These are phyloP conservation scores for Brachyptera risi DNA, from an alignment of 2,888 invertebrate species.

Conservation along the genomic window DNA sequence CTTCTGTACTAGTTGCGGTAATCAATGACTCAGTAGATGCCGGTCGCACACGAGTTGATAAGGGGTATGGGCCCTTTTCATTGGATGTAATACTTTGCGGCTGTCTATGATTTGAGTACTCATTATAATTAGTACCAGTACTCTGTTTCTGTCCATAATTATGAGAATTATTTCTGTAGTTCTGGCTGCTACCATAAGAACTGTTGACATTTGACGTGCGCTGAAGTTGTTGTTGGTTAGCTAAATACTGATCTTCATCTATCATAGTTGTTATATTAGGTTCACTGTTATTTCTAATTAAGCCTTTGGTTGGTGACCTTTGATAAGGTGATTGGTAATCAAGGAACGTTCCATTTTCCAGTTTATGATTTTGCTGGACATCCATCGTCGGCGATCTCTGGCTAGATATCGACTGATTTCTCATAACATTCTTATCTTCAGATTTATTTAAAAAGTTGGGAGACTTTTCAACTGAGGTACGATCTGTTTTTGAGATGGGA, in stretches of 20 bases:
- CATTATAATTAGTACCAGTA: not conserved
- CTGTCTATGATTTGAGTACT: not conserved
- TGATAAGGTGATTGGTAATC: no score
- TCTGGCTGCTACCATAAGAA: not conserved
- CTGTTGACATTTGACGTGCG: not conserved
- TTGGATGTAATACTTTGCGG: not conserved
- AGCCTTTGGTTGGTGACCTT: not conserved
- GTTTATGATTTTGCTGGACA: not conserved
- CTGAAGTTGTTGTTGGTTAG: constrained; percentile 20
- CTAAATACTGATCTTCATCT: constrained; percentile 23
- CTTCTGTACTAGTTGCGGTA: constrained; percentile 30
- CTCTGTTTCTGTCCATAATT: not conserved
- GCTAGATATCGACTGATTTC: not conserved
- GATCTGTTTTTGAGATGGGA: constrained; percentile 3
- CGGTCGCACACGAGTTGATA: constrained; percentile 25
- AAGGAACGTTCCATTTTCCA: constrained; percentile 2
- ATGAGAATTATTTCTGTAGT: not conserved
- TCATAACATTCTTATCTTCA: not conserved
- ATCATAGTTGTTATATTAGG: constrained; percentile 30
- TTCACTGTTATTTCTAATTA: constrained; percentile 27
- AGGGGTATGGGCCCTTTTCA: not conserved
- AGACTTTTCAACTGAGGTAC: not conserved
- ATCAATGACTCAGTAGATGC: constrained; percentile 32
- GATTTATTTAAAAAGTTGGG: not conserved
- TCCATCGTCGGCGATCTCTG: not conserved